phyloP scores from a whole-genome alignment of 2,797 vertebrate genomes.

The Monodelphis domestica region DNA sequence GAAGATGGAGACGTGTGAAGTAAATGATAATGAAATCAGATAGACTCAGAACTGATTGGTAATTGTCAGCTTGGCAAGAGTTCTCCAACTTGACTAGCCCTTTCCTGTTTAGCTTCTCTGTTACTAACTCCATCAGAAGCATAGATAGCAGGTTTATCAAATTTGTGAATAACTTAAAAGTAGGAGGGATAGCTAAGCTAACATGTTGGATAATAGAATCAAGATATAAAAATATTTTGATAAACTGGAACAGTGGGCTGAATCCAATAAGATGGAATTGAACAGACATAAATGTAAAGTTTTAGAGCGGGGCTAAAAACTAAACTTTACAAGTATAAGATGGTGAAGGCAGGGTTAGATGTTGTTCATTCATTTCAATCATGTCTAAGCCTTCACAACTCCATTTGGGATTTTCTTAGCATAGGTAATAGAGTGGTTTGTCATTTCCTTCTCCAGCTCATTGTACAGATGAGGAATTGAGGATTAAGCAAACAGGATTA shows the following conservation, averaged over 20 bases:
- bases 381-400: too few relatives aligned
- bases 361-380: too few relatives aligned
- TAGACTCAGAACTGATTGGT: neutral
- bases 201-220: neutral
- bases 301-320: too few relatives aligned
- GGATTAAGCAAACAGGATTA: too few relatives aligned
- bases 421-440: too few relatives aligned
- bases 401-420: too few relatives aligned
- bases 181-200: too few relatives aligned
- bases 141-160: neutral
- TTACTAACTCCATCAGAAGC: neutral
- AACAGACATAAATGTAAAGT: neutral
- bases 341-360: neutral
- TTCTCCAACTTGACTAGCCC: neutral
- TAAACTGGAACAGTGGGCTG: neutral
- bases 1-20: neutral
- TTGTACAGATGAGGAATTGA: too few relatives aligned
- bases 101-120: neutral
- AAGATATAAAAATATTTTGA: neutral
- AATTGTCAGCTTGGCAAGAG: neutral
- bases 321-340: too few relatives aligned
- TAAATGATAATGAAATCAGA: neutral
- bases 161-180: neutral
- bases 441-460: too few relatives aligned
- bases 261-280: neutral